Percentiles rank a stretch among this genome's conserved stretches.
Evolutionary conservation across 2,113 vertebrate species (phyloP).

Genomic region (Oenanthe oenanthe): DNA sequence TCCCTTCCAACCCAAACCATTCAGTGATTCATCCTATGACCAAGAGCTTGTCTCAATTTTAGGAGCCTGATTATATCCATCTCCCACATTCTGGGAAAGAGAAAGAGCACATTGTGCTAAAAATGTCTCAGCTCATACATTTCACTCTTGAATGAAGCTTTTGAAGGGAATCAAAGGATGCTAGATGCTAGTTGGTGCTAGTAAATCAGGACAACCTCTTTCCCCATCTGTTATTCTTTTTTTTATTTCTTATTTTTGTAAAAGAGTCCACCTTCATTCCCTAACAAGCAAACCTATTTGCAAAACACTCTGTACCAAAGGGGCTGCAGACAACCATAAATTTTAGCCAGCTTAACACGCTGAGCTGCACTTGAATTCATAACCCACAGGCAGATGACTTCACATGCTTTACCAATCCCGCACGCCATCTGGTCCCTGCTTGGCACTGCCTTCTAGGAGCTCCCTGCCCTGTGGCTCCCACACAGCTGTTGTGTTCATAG

Average conservation of each 20-base stretch:
- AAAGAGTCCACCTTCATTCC: neutral
- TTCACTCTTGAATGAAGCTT: neutral
- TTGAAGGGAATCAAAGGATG: neutral
- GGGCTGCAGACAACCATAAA: neutral
- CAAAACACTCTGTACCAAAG: neutral
- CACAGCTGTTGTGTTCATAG: constrained; percentile 7
- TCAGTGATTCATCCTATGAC: neutral
- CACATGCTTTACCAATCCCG: neutral
- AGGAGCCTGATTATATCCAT: neutral
- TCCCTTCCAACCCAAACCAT: neutral
- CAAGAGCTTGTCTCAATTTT: neutral
- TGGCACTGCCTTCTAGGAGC: neutral
- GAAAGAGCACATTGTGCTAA: neutral
- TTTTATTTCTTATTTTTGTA: neutral
- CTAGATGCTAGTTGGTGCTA: neutral
- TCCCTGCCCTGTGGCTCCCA: neutral
- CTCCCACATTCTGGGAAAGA: neutral
- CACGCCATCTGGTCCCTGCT: neutral
- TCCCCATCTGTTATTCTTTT: fast-evolving
- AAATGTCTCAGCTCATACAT: neutral
- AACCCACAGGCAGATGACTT: neutral
- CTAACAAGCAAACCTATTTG: neutral
- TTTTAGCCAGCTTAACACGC: neutral
- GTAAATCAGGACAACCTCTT: neutral
- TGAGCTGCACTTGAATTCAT: neutral